Conservation (phyloP, 2,797 vertebrate species). For the Macrochelys suwanniensis region DNA sequence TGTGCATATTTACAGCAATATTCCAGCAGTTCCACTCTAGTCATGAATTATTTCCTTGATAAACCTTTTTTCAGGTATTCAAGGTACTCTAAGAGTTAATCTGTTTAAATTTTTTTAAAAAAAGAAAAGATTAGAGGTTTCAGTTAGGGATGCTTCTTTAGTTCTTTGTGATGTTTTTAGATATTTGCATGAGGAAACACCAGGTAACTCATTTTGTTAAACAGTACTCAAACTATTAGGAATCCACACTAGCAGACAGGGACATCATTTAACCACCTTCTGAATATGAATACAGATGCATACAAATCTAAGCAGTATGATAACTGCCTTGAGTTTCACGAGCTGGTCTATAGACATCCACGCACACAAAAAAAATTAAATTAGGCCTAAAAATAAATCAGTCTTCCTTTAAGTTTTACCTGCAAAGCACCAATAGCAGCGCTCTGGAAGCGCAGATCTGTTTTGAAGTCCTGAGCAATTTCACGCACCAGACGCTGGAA, state of each 20-base stretch:
- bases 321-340: too few relatives aligned
- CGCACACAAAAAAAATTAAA: not conserved
- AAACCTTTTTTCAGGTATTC: not conserved
- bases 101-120: not conserved
- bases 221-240: not conserved
- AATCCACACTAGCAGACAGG: not conserved
- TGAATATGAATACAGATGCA: not conserved
- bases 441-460: constrained; percentile 89
- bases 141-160: not conserved
- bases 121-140: not conserved
- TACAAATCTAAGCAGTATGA: not conserved
- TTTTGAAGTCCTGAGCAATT: constrained; percentile 91
- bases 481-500: constrained; percentile 88
- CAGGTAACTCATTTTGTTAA: not conserved
- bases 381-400: not conserved
- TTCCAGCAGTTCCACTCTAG: not conserved
- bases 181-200: not conserved
- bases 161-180: not conserved
- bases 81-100: not conserved
- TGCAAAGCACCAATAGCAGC: constrained; percentile 90
- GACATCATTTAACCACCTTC: not conserved
- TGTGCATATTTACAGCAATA: not conserved
- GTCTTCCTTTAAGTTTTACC: constrained; percentile 65
- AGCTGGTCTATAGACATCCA: not conserved
- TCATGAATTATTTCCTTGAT: not conserved